Evolutionary conservation across 2,113 vertebrate species (phyloP), one percentile per base, ranked within the genome.

Genomic region (Rousettus leschenaultii): DNA sequence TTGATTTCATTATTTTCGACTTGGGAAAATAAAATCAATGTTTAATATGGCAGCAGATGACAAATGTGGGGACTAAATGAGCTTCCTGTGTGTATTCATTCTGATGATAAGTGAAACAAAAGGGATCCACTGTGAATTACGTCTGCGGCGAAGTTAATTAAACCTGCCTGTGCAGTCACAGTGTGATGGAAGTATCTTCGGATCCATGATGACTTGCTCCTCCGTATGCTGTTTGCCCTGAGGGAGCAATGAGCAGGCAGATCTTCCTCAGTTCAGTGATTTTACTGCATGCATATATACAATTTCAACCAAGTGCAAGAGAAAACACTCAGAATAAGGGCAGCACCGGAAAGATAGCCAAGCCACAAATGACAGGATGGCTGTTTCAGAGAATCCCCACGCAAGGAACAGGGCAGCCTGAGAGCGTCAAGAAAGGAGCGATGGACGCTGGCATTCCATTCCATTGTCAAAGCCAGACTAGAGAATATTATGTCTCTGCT

Each of bases 1-100:
- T 35, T 90, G 83, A 97, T 95, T 92, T 95, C 75, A 65, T 80
- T n/a, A 22, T 79, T 92, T 86, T 73, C 80, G 78, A 90, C 65
- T 33, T 71, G 28, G 57, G 95, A 75, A 91, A 94, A 97, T 89
- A 86, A 85, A 97, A 95, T 96, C 96, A 40, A 51, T 71, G 68
- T 93, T 96, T 73, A 88, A 71, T 33, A 28, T 5, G 26, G 77
- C 78, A 71, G 92, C 14, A 0, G 10, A 86, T 79, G 90, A 92
- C 70, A 30, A 92, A 92, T 33, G 33, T 16, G 18, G 65, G 45
- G 26, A 59, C 51, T 74, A 86, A 90, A 83, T 74, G 66, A 92
- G 93, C 43, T 95, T 88, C 84, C 61, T 14, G 66, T 80, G 79
- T 93, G 86, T 71, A 24, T 77, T 96, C 88, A 43, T 71, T 89